These are phyloP conservation scores for Mesocricetus auratus DNA, from an alignment of 2,113 vertebrate species.

Conservation along the genomic window DNA sequence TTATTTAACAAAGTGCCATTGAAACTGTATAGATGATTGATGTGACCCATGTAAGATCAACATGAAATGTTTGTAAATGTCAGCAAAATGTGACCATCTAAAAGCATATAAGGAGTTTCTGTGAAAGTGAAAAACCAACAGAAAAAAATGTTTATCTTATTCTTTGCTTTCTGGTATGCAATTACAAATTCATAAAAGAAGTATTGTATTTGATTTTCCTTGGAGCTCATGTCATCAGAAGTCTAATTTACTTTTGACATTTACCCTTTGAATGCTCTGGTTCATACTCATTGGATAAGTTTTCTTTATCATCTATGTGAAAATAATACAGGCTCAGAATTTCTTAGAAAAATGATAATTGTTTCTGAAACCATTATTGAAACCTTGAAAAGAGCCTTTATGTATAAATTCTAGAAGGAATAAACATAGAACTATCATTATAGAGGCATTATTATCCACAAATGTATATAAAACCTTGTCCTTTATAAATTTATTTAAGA, in stretches of 20 bases:
- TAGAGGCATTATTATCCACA: background rate
- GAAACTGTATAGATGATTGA: slow-evolving; percentile 91
- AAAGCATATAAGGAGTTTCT: slow-evolving; percentile 85
- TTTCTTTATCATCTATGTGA: slow-evolving; percentile 46
- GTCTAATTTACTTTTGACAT: slow-evolving; percentile 77
- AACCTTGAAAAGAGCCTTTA: background rate
- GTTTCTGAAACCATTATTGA: slow-evolving; percentile 57
- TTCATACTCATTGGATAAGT: slow-evolving; percentile 57
- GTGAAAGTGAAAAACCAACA: slow-evolving; percentile 88
- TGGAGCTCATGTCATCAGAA: slow-evolving; percentile 56
- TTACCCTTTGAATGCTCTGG: slow-evolving; percentile 57
- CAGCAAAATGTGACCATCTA: slow-evolving; percentile 90
- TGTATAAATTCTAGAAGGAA: slow-evolving; percentile 24
- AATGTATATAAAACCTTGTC: background rate
- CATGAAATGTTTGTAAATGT: slow-evolving; percentile 93
- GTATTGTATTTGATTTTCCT: slow-evolving; percentile 82
- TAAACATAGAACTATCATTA: background rate
- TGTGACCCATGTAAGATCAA: slow-evolving; percentile 90
- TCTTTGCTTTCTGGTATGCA: slow-evolving; percentile 83
- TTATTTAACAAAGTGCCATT: slow-evolving; percentile 93
- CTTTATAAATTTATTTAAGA: background rate
- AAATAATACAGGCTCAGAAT: background rate
- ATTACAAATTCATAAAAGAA: slow-evolving; percentile 86
- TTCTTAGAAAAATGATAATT: slow-evolving; percentile 59
- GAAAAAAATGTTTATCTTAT: slow-evolving; percentile 87